Conservation (phyloP, 2,888 invertebrate genomes). For the Steinernema hermaphroditum region DNA sequence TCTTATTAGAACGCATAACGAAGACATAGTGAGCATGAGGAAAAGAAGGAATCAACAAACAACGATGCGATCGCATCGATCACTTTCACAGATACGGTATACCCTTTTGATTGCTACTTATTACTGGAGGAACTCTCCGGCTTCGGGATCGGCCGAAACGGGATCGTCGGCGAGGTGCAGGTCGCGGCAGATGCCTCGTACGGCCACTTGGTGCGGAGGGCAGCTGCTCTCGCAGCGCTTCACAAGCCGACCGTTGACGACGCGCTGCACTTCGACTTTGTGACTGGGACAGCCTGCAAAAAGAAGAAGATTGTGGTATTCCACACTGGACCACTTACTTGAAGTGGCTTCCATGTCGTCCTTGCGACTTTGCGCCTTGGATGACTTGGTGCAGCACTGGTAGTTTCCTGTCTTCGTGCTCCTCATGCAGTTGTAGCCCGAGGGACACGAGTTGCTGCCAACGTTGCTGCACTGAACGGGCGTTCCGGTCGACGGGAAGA, state of each 20-base stretch:
- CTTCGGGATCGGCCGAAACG: background rate
- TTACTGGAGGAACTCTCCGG: constrained; percentile 1
- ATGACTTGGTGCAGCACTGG: constrained; percentile 44
- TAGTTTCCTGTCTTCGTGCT: constrained; percentile 41
- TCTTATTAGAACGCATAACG: background rate
- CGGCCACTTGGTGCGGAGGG: constrained; percentile 60
- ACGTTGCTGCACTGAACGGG: constrained; percentile 61
- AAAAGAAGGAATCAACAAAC: background rate
- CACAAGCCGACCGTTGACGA: constrained; percentile 60
- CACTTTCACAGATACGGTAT: background rate
- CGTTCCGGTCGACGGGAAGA: constrained; percentile 64
- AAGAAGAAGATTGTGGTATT: background rate
- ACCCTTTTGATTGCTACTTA: constrained; percentile 11
- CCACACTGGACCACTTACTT: constrained; percentile 32
- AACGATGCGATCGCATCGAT: background rate
- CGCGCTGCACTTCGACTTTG: constrained; percentile 61
- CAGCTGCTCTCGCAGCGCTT: constrained; percentile 64
- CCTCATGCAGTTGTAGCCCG: constrained; percentile 55
- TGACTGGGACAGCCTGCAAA: constrained; percentile 54
- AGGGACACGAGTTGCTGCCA: constrained; percentile 57
- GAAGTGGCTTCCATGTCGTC: constrained; percentile 31
- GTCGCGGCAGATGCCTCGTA: constrained; percentile 62
- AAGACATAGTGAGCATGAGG: background rate
- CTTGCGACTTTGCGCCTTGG: constrained; percentile 6
- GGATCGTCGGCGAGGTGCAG: constrained; percentile 42